Evolutionary conservation across 1,140 invertebrate species (phyloP).

Genomic region (Drosophila tsacasi): DNA sequence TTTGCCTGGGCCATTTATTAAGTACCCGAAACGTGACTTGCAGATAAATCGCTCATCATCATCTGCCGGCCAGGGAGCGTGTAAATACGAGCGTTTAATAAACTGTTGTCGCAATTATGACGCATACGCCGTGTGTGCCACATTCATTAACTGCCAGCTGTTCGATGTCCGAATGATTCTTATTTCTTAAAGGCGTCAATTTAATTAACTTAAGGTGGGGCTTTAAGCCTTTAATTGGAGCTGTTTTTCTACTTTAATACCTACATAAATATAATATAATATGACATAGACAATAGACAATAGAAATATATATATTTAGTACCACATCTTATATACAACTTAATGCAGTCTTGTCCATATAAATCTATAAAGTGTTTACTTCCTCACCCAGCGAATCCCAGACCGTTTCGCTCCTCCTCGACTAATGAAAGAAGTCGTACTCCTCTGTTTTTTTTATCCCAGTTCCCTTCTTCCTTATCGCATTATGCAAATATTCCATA

Average conservation of each 20-base stretch:
- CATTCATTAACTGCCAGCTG: slow-evolving; percentile 57
- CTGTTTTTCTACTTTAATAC: neutral
- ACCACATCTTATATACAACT: neutral
- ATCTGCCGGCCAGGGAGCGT: slow-evolving; percentile 33
- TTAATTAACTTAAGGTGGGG: neutral
- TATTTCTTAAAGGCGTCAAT: slow-evolving; percentile 22
- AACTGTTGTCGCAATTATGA: slow-evolving; percentile 56
- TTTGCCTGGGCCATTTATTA: slow-evolving; percentile 63
- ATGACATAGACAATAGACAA: too few species aligned
- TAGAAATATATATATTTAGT: neutral
- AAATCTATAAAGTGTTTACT: too few species aligned
- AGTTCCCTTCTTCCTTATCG: slow-evolving; percentile 27
- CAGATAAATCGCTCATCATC: slow-evolving; percentile 53
- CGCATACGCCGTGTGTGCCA: slow-evolving; percentile 46
- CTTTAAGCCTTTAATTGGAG: neutral
- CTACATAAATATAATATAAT: too few species aligned
- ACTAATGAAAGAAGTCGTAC: slow-evolving; percentile 20
- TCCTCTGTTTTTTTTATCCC: slow-evolving; percentile 5
- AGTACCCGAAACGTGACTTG: slow-evolving; percentile 61
- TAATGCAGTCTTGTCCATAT: too few species aligned
- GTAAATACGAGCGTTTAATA: slow-evolving; percentile 67
- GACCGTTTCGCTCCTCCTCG: neutral
- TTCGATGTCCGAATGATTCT: slow-evolving; percentile 23
- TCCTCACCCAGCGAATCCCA: too few species aligned
- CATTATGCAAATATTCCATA: slow-evolving; percentile 63